Evolutionary conservation across 1,140 invertebrate species (phyloP), one percentile per base, ranked within the genome.

Genomic region (Bombus confusus): DNA sequence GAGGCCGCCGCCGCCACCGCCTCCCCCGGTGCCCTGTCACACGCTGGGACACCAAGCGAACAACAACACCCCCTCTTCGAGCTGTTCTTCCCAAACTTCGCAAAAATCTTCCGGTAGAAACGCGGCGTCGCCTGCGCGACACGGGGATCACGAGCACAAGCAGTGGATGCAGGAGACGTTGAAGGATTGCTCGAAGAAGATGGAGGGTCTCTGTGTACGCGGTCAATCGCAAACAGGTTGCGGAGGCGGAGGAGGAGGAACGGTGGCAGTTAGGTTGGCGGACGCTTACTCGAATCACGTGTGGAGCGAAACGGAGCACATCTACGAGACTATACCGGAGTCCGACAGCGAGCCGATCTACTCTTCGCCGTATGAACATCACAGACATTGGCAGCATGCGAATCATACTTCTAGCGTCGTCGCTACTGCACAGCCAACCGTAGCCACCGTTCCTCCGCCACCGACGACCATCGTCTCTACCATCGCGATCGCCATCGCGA

Each of bases 251-350:
- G 86, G 78, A 0, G 66, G 88, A n/a, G 86, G 86, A 0, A 59
- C 72, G 15, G 69, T 69, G 0, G 71, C 92, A 0, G 92, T 93
- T 22, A 94, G 93, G 28, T 81, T 94, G 15, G 86, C 92, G 5
- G 93, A 94, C 12, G 91, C 93, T 15, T 94, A 94, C 28, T 92
- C 92, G 34, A 94, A 89, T 64, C 92, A 93, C 39, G 91, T 94
- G 0, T 94, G 93, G 92, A 95, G 93, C 87, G 95, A 96, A 80
- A 95, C 95, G 28, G 97, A 97, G 86, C 97, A 97, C 91, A 97
- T 97, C 85, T 97, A 97, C 88, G 96, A 97, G 91, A 97, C 96
- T 0, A 97, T 97, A 85, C 96, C 96, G 1, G 96, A 97, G 88
- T 96, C 96, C 31, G 96, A 96, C 10, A 96, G 96, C 92, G 97